Evolutionary conservation across 2,797 vertebrate species (phyloP), one percentile per base, ranked within the genome.

Genomic region (Lacerta bilineata): DNA sequence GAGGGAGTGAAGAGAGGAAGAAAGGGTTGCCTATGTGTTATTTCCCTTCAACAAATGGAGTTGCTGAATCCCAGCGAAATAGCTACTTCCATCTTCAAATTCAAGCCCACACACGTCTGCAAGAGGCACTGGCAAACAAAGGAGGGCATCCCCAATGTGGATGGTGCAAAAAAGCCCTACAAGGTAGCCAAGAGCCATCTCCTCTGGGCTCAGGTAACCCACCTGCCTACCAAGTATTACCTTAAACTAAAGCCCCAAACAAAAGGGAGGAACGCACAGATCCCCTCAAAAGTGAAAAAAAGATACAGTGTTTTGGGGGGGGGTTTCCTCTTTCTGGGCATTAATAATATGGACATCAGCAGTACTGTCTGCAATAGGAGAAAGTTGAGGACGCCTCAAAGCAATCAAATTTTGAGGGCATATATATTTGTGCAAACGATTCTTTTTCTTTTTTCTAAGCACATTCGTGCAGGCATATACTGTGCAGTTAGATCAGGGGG

Each of bases 201-300:
- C 61, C 6, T 1, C 39, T 87, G 74, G 43, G 23, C 0, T 0
- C 83, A 86, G 82, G 83, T 55, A 72, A 91, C 92, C 91, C 82
- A 74, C 81, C 0, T 0, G 78, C 91, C 41, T 6, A 17, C 55
- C 72, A 81, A 20, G 27, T 13, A 39, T 85, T 88, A 90, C 90
- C 86, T 89, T 79, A 77, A 93, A 91, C 15, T 86, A 93, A 93
- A 93, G 93, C 87, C 93, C 81, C 0, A 83, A 90, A n/a, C 7
- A 91, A 94, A 94, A 94, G 93, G 90, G 93, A 93, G 92, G 94
- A 92, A 94, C 95, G 90, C 76, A 88, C 87, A 93, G 90, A 80
- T 93, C 93, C 94, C 91, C 89, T 95, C 93, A 91, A 88, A 90
- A 74, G 89, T 91, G 93, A 33, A 93, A 94, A 91, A 89, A 89